These are phyloP conservation scores for Peromyscus aztecus DNA, from an alignment of 2,797 vertebrate genomes.

Conservation along the genomic window DNA sequence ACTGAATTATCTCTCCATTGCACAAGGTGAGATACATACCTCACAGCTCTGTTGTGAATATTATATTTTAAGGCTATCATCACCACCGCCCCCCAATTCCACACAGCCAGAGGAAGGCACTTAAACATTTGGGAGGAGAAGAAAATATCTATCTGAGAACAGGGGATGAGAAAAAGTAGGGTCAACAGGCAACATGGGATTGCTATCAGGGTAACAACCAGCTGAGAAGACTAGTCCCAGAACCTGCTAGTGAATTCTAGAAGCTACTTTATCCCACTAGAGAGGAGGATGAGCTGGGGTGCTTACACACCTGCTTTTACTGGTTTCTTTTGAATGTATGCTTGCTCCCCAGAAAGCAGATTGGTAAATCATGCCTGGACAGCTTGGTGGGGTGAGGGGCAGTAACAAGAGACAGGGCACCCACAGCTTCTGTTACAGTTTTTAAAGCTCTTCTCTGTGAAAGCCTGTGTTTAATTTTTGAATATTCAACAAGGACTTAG, in stretches of 20 bases:
- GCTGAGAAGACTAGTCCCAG: neutral
- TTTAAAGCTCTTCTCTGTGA: neutral
- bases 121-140: neutral
- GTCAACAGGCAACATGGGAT: neutral
- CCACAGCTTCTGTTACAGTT: fast-evolving
- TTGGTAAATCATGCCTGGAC: neutral
- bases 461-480: neutral
- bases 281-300: neutral
- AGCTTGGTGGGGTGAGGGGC: neutral
- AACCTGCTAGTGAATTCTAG: neutral
- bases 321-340: neutral
- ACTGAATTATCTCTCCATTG: neutral
- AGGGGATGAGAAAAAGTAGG: neutral
- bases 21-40: neutral
- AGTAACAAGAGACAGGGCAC: fast-evolving
- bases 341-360: neutral
- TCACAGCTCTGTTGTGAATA: neutral
- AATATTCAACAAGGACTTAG: neutral
- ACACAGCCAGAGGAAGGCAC: neutral
- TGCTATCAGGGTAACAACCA: neutral
- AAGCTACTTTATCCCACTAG: neutral
- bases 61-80: neutral
- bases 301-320: neutral
- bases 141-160: neutral
- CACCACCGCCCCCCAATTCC: fast-evolving